Percentiles rank a stretch among this genome's conserved stretches.
Evolutionary conservation across 2,113 vertebrate species (phyloP).

Genomic region (Cyanoderma ruficeps): DNA sequence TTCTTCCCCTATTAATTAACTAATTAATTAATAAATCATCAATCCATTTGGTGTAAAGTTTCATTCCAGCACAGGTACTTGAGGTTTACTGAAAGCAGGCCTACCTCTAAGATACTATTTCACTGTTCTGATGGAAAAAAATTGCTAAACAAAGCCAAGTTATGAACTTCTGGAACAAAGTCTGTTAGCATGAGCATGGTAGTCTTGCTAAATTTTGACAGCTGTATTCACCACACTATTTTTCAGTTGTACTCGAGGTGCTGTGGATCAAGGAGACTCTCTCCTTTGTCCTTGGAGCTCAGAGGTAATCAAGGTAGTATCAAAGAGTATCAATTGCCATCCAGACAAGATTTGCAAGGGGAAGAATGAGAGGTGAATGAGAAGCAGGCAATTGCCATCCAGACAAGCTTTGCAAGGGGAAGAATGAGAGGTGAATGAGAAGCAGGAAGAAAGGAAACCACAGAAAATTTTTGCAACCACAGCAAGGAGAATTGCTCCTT

Average conservation of each 20-base stretch:
- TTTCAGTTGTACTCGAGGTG: background rate
- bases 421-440: background rate
- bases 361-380: background rate
- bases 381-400: background rate
- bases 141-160: background rate
- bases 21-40: background rate
- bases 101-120: background rate
- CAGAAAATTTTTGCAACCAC: background rate
- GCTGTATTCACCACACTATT: background rate
- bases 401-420: background rate
- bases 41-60: background rate
- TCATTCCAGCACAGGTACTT: background rate
- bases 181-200: background rate
- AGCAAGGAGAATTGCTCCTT: background rate
- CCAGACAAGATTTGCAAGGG: background rate
- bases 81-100: background rate
- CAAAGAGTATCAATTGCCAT: background rate
- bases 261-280: background rate
- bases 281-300: background rate
- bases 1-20: background rate
- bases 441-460: background rate
- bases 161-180: background rate
- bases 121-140: background rate
- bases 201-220: background rate
- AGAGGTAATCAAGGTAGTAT: background rate